Base-by-base conservation (phyloP, 2,888 invertebrate genomes). In the Chouioia cunea region DNA sequence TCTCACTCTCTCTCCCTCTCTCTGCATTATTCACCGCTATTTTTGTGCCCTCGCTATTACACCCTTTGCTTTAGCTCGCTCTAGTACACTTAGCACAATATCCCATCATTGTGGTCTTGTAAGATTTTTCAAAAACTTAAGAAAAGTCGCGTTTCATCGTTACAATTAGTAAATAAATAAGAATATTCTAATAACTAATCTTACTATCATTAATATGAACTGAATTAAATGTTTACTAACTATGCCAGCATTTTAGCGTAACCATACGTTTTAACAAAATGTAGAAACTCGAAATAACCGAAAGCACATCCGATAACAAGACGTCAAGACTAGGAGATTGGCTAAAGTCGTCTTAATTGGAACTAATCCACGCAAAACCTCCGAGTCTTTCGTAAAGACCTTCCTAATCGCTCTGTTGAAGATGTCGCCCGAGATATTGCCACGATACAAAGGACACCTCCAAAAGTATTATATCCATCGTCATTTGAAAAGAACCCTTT, bases 321-420 rank as follows among this genome's bases (percentile, higher is more conserved):
- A 71, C 67, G 65, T 68, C 46, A 54, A 68, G 71, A 70, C 71
- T 73, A 71, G 63, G 54, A 71, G 71, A 65, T 73, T 57, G 65
- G 62, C 68, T 66, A 65, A 71, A 69, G 73, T 62, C 69, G 71
- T 69, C 73, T 73, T 73, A 73, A 73, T 73, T 73, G 73, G 73
- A 70, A 69, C 65, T 73, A 73, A 73, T 71, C 73, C 73, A 44
- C 60, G 22, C 48, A 60, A 73, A 73, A 73, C 57, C 67, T 70
- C 36, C 47, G 46, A 56, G 67, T 54, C 52, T 63, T 54, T 70
- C 36, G 70, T 59, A 54, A 65, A 58, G 69, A 65, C 58, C 58
- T 23, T 52, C 52, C 48, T 60, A 64, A 71, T 72, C 57, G 62
- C 52, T 47, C 10, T 8, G 22, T 16, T 50, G 48, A 67, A 71